Conservation (phyloP, 1,140 invertebrate species). For the Gryon sp. region DNA sequence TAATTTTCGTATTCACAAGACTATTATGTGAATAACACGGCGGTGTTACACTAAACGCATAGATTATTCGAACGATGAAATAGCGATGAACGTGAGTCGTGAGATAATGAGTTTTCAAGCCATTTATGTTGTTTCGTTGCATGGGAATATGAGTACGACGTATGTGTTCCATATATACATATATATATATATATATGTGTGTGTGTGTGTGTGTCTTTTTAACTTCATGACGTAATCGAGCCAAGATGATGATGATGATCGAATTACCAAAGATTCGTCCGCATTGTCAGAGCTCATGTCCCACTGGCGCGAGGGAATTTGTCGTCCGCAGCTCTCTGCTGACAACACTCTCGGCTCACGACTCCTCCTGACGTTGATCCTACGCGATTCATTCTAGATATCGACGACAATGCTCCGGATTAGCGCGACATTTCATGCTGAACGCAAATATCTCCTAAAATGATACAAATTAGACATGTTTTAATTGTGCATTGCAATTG, state of each 20-base stretch:
- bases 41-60: neutral
- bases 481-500: no score
- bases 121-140: constrained; percentile 3
- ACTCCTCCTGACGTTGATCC: constrained; percentile 52
- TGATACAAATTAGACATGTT: neutral
- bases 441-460: constrained; percentile 17
- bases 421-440: constrained; percentile 50
- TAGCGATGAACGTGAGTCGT: constrained; percentile 23
- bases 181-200: no score
- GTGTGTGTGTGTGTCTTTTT: no score
- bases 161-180: no score
- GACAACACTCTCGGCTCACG: constrained; percentile 68
- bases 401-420: constrained; percentile 33
- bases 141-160: constrained; percentile 28
- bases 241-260: constrained; percentile 61
- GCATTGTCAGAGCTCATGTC: constrained; percentile 80
- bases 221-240: constrained; percentile 21
- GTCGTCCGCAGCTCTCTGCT: constrained; percentile 67
- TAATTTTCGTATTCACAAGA: neutral
- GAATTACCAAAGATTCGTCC: constrained; percentile 80
- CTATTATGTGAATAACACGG: neutral
- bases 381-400: constrained; percentile 57
- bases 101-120: constrained; percentile 32
- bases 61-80: constrained; percentile 31
- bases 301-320: constrained; percentile 69